phyloP scores from a whole-genome alignment of 2,797 vertebrate genomes.

The Caiman crocodilus region DNA sequence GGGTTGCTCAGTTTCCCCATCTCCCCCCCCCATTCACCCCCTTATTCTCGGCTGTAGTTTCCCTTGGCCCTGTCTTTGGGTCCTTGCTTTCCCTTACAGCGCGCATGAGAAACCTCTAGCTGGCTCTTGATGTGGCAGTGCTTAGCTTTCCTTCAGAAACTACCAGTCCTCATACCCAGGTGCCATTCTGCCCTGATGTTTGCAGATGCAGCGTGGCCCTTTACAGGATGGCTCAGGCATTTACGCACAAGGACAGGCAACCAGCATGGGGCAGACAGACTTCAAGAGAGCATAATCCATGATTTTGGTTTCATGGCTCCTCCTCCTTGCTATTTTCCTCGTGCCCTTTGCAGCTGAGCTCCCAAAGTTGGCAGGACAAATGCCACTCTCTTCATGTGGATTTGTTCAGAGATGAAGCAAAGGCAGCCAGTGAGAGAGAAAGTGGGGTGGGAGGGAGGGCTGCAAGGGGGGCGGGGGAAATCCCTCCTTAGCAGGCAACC shows the following conservation, averaged over 20 bases:
- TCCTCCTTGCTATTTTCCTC: not conserved
- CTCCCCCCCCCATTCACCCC: fast-evolving
- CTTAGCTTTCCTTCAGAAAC: not conserved
- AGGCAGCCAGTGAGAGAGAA: not conserved
- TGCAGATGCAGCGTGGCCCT: fast-evolving
- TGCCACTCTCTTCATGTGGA: fast-evolving
- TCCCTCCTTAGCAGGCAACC: not conserved
- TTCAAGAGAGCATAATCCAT: not conserved
- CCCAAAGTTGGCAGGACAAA: conserved; percentile 21
- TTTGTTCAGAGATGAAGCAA: not conserved
- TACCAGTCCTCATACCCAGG: not conserved
- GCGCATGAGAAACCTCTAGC: not conserved
- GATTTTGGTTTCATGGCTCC: fast-evolving
- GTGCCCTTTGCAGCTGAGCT: not conserved
- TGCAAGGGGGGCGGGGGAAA: not conserved
- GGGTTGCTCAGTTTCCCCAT: not conserved
- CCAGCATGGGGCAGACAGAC: fast-evolving
- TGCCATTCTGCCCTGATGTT: not conserved
- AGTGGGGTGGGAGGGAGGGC: not conserved
- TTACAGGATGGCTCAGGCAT: not conserved
- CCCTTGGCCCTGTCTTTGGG: too few relatives aligned
- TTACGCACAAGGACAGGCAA: not conserved
- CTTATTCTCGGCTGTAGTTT: not conserved
- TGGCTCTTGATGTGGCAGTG: not conserved
- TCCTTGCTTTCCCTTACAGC: not conserved